These are phyloP conservation scores for Lepidostoma basale DNA, from an alignment of 1,140 invertebrate species.

Conservation along the genomic window DNA sequence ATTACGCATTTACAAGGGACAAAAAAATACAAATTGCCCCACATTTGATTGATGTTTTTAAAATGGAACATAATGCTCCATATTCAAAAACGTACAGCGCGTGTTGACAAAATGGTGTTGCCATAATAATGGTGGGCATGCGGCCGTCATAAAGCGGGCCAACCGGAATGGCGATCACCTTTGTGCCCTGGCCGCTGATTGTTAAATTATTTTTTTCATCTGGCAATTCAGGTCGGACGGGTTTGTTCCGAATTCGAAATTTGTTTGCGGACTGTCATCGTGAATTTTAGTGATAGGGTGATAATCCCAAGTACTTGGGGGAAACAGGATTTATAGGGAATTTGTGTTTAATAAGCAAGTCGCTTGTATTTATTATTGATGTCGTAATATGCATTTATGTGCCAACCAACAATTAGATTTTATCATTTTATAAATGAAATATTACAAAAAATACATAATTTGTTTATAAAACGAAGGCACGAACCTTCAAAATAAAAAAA, in stretches of 20 bases:
- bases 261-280: constrained; percentile 38
- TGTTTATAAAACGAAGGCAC: too few relatives aligned
- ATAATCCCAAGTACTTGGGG: neutral
- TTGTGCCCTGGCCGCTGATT: constrained; percentile 12
- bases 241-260: constrained; percentile 13
- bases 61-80: constrained; percentile 22
- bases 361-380: too few relatives aligned
- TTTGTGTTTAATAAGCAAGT: too few relatives aligned
- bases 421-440: too few relatives aligned
- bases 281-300: constrained; percentile 15
- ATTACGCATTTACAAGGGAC: neutral
- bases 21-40: constrained; percentile 9
- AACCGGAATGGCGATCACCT: constrained; percentile 29
- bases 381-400: too few relatives aligned
- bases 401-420: too few relatives aligned
- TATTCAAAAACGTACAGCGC: constrained; percentile 13
- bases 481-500: too few relatives aligned
- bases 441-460: too few relatives aligned
- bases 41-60: constrained; percentile 36
- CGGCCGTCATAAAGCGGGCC: neutral
- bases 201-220: constrained; percentile 30
- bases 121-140: constrained; percentile 39
- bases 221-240: constrained; percentile 29
- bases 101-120: constrained; percentile 38
- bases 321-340: too few relatives aligned